phyloP scores from a whole-genome alignment of 2,888 invertebrate species.

The Heliothis peltigera region DNA sequence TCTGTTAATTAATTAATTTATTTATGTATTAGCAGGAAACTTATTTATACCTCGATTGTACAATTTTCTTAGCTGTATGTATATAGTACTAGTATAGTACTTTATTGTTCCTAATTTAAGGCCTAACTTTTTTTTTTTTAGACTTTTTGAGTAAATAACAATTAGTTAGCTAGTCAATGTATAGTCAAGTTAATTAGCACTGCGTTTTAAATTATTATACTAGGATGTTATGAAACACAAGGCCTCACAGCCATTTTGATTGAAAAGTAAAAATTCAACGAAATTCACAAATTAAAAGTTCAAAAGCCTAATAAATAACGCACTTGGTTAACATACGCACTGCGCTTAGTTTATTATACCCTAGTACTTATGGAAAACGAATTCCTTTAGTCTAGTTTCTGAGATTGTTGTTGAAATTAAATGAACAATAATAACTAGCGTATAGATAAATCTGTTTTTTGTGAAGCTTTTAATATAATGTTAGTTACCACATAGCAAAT shows the following conservation, averaged over 20 bases:
- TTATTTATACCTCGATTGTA: slow-evolving; percentile 10
- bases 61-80: slow-evolving; percentile 34
- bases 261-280: slow-evolving; percentile 49
- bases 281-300: slow-evolving; percentile 48
- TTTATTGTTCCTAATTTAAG: slow-evolving; percentile 58
- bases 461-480: slow-evolving; percentile 3
- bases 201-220: slow-evolving; percentile 21
- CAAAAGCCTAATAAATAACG: slow-evolving; percentile 56
- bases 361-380: slow-evolving; percentile 27
- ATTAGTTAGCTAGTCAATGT: slow-evolving; percentile 42
- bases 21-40: slow-evolving; percentile 29
- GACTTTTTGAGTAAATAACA: slow-evolving; percentile 7
- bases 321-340: slow-evolving; percentile 58
- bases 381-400: slow-evolving; percentile 6
- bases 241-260: slow-evolving; percentile 3
- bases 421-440: slow-evolving; percentile 1
- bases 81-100: slow-evolving; percentile 1
- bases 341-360: slow-evolving; percentile 24
- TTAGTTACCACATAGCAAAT: neutral
- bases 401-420: slow-evolving; percentile 12
- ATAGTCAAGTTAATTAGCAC: slow-evolving; percentile 27
- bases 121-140: slow-evolving; percentile 49
- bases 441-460: neutral
- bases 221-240: slow-evolving; percentile 27
- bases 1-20: neutral